Conservation (phyloP, 2,797 vertebrate genomes). For the Mergus octosetaceus region DNA sequence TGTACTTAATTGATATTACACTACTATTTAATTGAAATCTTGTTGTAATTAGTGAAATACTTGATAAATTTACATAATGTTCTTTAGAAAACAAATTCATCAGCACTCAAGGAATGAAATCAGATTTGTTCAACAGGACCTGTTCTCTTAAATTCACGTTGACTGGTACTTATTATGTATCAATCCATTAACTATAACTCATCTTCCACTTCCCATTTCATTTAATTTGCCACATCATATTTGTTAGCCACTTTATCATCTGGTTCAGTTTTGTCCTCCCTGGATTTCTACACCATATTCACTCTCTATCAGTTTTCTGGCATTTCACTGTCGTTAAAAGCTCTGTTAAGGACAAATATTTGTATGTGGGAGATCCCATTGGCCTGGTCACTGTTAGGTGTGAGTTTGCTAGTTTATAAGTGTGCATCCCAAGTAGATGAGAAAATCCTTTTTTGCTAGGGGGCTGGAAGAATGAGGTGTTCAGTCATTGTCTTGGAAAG, state of each 20-base stretch:
- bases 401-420: not conserved
- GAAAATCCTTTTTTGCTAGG: not conserved
- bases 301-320: not conserved
- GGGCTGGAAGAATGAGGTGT: not conserved
- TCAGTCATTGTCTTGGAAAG: not conserved
- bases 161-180: not conserved
- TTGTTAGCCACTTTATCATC: not conserved
- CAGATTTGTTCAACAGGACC: not conserved
- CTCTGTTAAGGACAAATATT: not conserved
- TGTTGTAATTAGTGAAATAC: conserved; percentile 32
- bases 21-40: conserved; percentile 39
- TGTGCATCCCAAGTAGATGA: not conserved
- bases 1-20: not conserved
- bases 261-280: not conserved
- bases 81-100: not conserved
- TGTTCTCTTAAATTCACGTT: not conserved
- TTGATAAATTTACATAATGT: conserved; percentile 24
- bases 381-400: not conserved
- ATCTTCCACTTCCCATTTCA: not conserved
- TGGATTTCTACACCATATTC: not conserved
- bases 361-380: not conserved
- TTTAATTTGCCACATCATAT: not conserved
- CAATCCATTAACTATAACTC: not conserved
- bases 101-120: not conserved
- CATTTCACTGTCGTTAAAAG: not conserved